phyloP scores from a whole-genome alignment of 2,113 vertebrate species.

The Clarias macrocephalus region DNA sequence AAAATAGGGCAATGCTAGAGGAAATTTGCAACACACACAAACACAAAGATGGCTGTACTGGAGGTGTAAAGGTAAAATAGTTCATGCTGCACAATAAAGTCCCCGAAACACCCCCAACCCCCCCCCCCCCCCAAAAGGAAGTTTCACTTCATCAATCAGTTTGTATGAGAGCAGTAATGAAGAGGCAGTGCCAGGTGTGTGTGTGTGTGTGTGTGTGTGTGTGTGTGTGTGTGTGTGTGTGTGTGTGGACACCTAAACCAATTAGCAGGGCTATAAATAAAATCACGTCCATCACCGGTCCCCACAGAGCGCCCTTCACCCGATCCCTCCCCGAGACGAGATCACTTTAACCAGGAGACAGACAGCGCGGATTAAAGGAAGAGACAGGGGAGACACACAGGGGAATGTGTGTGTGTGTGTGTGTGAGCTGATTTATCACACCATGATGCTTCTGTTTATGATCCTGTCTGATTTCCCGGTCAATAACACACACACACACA shows the following conservation, averaged over 20 bases:
- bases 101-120: no score
- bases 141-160: not conserved
- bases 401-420: slow-evolving; percentile 56
- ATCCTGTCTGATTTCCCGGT: slow-evolving; percentile 29
- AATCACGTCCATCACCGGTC: slow-evolving; percentile 51
- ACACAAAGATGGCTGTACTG: not conserved
- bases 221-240: slow-evolving; percentile 6
- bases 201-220: not conserved
- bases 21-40: not conserved
- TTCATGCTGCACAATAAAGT: not conserved
- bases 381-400: slow-evolving; percentile 72
- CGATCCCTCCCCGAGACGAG: slow-evolving; percentile 69
- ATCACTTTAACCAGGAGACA: slow-evolving; percentile 75
- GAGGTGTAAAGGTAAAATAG: not conserved
- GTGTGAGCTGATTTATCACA: slow-evolving; percentile 34
- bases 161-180: slow-evolving; percentile 14
- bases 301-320: slow-evolving; percentile 61
- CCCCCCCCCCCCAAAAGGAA: not conserved
- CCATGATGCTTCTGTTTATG: slow-evolving; percentile 8
- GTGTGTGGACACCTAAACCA: slow-evolving; percentile 58
- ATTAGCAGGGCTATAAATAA: slow-evolving; percentile 74
- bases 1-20: no score
- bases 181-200: not conserved
- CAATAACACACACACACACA: slow-evolving; percentile 29
- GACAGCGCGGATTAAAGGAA: slow-evolving; percentile 76